Base-by-base conservation (phyloP, 30 jellyfish, hydroid and myxozoan species). In the Chironex yamaguchii region DNA sequence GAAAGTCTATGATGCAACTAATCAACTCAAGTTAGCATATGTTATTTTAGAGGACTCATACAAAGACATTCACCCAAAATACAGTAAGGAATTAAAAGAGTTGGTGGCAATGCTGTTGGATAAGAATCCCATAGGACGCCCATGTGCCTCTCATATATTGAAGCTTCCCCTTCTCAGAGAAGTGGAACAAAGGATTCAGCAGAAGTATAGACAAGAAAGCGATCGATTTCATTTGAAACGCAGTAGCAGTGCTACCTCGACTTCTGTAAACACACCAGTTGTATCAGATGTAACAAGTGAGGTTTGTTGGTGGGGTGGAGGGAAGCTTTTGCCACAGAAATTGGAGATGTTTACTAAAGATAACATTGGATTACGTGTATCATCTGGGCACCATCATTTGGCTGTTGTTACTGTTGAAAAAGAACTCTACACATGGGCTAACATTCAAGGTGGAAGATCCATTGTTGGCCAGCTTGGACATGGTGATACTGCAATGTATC, bases 291-390 rank as follows among this genome's bases (percentile, higher is more conserved):
- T 88, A 65, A 81, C 99, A 0, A 94, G 99, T 89, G 97, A 89
- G 58, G 97, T 94, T 24, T 94, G 74, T 69, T 82, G 89, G 89
- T 94, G 99, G 99, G 99, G 99, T 49, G 99, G 99, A 13, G 99
- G 98, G 3, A 89, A 84, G 51, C 62, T 48, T 9, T 66, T 88
- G 12, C 99, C 99, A 0, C 95, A 86, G 82, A 82, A 84, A 52
- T 42, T 94, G 36, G 99, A 94, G 64, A 22, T 48, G n/a, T 94
- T 94, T 63, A 85, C 70, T 1, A 80, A 76, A 22, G 96, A 91
- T 29, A 89, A 89, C 62, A 80, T 94, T 13, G 99, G 96, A 28
- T 75, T 94, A 52, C 96, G 89, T 30, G 87, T 94, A 2, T 86
- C 99, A 42, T 73, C 99, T 4, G 99, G 99, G 0, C 92, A 81